phyloP scores from a whole-genome alignment of 2,888 invertebrate species.

The Acanthoscelides obtectus region DNA sequence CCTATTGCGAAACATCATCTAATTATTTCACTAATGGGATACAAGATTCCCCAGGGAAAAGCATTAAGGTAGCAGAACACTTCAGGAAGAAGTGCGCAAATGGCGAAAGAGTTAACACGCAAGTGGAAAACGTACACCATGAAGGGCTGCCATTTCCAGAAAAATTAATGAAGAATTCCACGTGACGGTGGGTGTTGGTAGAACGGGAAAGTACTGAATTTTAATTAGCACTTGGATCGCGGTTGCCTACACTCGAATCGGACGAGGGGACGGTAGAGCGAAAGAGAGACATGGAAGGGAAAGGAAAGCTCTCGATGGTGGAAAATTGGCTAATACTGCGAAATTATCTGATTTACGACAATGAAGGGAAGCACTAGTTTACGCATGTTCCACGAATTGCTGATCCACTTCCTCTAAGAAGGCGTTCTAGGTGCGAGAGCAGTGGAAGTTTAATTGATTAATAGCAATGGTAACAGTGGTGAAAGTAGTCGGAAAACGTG shows the following conservation, averaged over 20 bases:
- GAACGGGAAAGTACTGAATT: neutral
- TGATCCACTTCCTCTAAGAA: constrained; percentile 1
- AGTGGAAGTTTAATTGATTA: neutral
- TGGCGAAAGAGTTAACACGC: too few species aligned
- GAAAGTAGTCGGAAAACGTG: too few species aligned
- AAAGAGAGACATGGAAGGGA: constrained; percentile 1
- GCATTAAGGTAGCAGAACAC: too few species aligned
- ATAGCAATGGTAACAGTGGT: neutral
- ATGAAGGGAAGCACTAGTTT: constrained; percentile 3
- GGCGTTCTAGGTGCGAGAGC: constrained; percentile 3
- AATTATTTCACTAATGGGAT: too few species aligned
- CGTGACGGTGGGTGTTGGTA: neutral
- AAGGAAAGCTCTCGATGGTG: constrained; percentile 8
- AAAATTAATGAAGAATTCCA: neutral
- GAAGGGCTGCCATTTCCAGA: neutral
- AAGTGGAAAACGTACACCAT: too few species aligned
- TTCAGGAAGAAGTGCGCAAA: too few species aligned
- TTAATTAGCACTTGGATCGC: neutral
- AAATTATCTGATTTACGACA: constrained; percentile 13
- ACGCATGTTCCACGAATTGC: constrained; percentile 7
- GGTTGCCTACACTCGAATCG: neutral
- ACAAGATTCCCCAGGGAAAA: too few species aligned
- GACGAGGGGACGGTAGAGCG: neutral
- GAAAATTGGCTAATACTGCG: constrained; percentile 4
- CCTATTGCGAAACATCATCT: too few species aligned